Percentiles rank a stretch among this genome's conserved stretches.
phyloP scores from a whole-genome alignment of 2,888 invertebrate genomes.

The Gisinianus flammeolus region DNA sequence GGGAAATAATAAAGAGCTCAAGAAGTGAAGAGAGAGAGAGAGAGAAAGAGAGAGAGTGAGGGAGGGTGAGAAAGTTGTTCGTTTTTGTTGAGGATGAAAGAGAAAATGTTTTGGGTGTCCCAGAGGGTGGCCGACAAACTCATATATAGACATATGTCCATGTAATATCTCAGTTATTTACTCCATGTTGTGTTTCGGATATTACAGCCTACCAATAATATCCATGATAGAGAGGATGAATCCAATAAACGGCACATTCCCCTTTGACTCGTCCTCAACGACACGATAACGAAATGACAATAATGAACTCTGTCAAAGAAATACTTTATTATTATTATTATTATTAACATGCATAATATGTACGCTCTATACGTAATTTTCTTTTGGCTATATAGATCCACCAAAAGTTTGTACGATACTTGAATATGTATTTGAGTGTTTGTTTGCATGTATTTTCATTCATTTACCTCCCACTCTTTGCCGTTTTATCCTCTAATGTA shows the following conservation, averaged over 20 bases:
- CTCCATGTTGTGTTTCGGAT: too few species aligned
- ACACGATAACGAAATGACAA: constrained; percentile 24
- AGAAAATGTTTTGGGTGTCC: constrained; percentile 27
- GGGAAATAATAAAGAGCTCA: too few species aligned
- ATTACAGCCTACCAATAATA: background rate
- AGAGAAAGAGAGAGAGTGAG: background rate
- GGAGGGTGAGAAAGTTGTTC: too few species aligned
- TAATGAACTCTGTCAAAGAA: constrained; percentile 37
- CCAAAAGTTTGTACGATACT: background rate
- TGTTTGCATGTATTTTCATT: background rate
- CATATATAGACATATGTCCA: background rate
- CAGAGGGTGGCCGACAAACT: constrained; percentile 22
- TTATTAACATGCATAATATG: background rate
- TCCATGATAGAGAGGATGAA: background rate
- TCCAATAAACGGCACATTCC: constrained; percentile 42
- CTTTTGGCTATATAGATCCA: background rate
- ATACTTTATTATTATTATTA: constrained; percentile 6
- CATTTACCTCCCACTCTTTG: constrained; percentile 6
- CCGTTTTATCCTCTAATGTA: constrained; percentile 4
- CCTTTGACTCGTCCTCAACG: constrained; percentile 37
- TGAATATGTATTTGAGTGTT: too few species aligned
- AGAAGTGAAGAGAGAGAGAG: constrained; percentile 1
- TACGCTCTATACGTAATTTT: background rate
- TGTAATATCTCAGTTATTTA: too few species aligned
- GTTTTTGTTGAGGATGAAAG: too few species aligned